Conservation (phyloP, 2,888 invertebrate genomes). For the Nematopogon swammerdamellus region DNA sequence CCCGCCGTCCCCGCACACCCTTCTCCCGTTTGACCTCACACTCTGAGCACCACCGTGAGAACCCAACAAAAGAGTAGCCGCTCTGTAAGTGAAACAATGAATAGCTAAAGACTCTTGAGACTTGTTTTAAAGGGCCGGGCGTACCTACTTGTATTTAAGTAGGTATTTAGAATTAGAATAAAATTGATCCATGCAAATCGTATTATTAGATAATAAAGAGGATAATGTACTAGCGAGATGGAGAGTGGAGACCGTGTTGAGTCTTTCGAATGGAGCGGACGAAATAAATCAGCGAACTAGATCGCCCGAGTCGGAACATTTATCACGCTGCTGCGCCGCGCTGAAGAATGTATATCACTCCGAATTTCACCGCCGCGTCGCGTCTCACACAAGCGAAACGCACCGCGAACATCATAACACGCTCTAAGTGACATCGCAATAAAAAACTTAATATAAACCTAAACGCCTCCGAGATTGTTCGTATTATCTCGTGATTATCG, state of each 20-base stretch:
- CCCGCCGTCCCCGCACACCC: not conserved
- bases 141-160: too few species aligned
- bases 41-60: not conserved
- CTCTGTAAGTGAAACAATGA: not conserved
- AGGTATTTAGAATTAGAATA: too few species aligned
- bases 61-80: not conserved
- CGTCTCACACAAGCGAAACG: not conserved
- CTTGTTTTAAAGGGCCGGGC: too few species aligned
- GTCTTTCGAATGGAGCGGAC: not conserved
- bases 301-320: not conserved
- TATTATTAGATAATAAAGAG: too few species aligned
- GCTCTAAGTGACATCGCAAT: conserved; percentile 19
- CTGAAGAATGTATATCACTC: not conserved
- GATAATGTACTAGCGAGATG: too few species aligned
- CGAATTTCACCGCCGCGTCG: not conserved
- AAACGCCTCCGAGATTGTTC: conserved; percentile 50
- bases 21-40: not conserved
- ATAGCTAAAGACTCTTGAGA: not conserved
- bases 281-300: not conserved
- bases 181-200: too few species aligned
- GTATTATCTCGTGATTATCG: conserved; percentile 59
- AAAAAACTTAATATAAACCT: conserved; percentile 54
- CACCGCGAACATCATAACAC: not conserved
- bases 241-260: too few species aligned
- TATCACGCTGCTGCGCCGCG: not conserved